A percentile compares a stretch with the other conserved stretches of the same genome.
Conservation (phyloP, 2,113 vertebrate species). For the Lophura nycthemera region DNA sequence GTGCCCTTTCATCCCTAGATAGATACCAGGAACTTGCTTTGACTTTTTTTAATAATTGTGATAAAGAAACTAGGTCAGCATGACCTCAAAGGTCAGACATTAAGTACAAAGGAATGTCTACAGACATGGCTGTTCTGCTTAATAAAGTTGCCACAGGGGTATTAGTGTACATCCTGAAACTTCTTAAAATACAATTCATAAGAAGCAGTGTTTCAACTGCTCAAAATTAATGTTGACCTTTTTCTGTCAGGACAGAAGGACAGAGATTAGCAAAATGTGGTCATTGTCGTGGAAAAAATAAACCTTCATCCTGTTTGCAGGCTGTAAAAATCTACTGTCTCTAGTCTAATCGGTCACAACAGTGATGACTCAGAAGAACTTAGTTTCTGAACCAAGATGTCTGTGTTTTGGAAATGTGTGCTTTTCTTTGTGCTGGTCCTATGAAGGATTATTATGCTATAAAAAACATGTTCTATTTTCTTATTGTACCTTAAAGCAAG, state of each 20-base stretch:
- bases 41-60: not conserved
- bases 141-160: not conserved
- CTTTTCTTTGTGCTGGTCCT: not conserved
- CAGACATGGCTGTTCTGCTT: not conserved
- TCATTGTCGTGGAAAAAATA: not conserved
- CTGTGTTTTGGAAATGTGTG: not conserved
- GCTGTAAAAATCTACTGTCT: not conserved
- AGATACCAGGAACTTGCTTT: not conserved
- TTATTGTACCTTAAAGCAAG: not conserved
- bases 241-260: not conserved
- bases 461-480: not conserved
- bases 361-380: not conserved
- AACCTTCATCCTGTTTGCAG: not conserved
- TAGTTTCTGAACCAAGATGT: not conserved
- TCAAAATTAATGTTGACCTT: not conserved
- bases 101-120: not conserved
- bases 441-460: not conserved
- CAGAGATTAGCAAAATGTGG: not conserved
- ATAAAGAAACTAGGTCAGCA: not conserved
- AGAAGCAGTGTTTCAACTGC: not conserved
- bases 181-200: not conserved
- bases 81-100: not conserved
- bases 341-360: not conserved
- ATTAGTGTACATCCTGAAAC: not conserved
- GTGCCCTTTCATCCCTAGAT: not conserved